phyloP scores from a whole-genome alignment of 2,797 vertebrate species.

The Pempheris klunzingeri region DNA sequence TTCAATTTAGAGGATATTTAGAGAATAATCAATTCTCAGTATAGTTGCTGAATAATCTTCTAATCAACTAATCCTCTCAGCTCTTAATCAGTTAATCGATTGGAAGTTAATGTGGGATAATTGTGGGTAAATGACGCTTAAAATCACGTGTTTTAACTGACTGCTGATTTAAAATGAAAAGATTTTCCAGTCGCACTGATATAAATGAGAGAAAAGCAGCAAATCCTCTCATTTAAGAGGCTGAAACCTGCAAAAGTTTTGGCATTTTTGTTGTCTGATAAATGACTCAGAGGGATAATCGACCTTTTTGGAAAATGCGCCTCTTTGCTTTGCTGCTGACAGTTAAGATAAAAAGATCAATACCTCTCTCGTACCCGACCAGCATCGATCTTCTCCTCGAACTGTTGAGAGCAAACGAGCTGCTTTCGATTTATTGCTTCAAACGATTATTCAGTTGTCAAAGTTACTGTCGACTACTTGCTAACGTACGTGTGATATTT shows the following conservation, averaged over 20 bases:
- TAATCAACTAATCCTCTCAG: background rate
- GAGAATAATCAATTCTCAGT: background rate
- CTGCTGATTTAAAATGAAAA: background rate
- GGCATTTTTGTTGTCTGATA: too few species aligned
- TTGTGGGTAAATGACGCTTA: background rate
- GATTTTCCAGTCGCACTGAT: background rate
- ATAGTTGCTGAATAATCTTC: background rate
- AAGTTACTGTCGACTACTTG: too few species aligned
- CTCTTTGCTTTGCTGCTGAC: background rate
- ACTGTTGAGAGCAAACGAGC: background rate
- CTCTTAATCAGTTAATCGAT: background rate
- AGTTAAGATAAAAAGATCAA: background rate
- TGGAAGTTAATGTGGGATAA: background rate
- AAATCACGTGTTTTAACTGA: background rate
- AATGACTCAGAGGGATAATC: background rate
- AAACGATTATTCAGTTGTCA: background rate
- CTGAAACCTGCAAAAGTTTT: background rate
- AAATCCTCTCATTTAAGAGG: background rate
- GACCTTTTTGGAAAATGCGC: background rate
- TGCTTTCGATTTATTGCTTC: background rate
- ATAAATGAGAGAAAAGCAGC: background rate
- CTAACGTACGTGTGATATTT: background rate
- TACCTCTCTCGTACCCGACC: background rate
- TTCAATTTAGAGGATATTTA: background rate
- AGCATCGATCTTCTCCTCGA: background rate